A percentile compares a stretch with the other conserved stretches of the same genome.
Evolutionary conservation across 2,888 invertebrate species (phyloP).

Genomic region (Tanaodytes sp.): DNA sequence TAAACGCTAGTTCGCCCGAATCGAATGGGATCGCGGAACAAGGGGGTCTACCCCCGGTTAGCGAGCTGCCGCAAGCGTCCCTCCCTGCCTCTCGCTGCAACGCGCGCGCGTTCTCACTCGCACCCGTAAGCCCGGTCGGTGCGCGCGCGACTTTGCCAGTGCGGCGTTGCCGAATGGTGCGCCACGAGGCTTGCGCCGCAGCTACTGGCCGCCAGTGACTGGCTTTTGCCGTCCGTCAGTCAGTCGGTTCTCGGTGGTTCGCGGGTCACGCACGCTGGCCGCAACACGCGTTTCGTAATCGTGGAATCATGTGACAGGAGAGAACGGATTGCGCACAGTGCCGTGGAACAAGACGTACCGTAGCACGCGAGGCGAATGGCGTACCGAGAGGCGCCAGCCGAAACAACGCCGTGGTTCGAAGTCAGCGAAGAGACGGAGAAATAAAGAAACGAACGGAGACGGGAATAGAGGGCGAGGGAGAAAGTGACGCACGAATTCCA

Average conservation of each 20-base stretch:
- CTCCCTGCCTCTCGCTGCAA: too few species aligned
- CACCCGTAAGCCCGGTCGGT: conserved; percentile 39
- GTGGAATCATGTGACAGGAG: conserved; percentile 62
- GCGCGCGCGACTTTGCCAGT: conserved; percentile 50
- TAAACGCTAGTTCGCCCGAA: background rate
- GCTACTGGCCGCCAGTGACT: background rate
- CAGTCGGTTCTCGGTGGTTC: conserved; percentile 30
- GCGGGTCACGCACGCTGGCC: conserved; percentile 8
- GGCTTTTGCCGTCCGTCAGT: conserved; percentile 31
- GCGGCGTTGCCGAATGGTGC: conserved; percentile 50
- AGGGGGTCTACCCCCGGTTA: too few species aligned
- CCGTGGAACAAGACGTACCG: conserved; percentile 23
- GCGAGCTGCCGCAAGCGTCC: too few species aligned
- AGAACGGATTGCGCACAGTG: conserved; percentile 45
- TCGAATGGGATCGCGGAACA: too few species aligned
- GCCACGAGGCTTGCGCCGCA: conserved; percentile 33
- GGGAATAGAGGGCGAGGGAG: background rate
- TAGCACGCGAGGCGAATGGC: too few species aligned
- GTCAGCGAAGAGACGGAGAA: background rate
- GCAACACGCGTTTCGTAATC: conserved; percentile 38
- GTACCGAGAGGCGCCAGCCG: too few species aligned
- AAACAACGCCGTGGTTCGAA: too few species aligned
- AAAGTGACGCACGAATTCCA: too few species aligned
- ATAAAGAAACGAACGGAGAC: background rate
- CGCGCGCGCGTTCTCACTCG: conserved; percentile 2